These are phyloP conservation scores for Brachypodius melanocephalos DNA, from an alignment of 2,113 vertebrate species.

Conservation along the genomic window DNA sequence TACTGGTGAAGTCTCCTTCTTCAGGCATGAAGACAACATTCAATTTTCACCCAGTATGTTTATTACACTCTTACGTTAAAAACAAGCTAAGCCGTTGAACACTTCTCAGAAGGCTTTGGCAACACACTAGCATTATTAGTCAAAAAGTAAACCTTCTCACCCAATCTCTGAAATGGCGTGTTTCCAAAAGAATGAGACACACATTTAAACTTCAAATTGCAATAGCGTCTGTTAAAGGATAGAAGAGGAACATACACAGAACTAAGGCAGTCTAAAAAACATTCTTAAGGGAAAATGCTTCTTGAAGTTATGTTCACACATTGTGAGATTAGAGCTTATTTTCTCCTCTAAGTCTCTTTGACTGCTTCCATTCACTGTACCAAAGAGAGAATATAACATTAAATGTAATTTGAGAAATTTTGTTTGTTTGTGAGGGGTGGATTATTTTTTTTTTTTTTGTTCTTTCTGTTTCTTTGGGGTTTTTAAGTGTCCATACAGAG, in stretches of 20 bases:
- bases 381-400: neutral
- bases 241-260: neutral
- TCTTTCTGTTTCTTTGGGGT: neutral
- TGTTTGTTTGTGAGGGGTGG: neutral
- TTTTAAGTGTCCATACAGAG: neutral
- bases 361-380: neutral
- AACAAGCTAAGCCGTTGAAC: neutral
- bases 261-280: neutral
- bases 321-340: neutral
- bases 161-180: neutral
- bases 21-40: neutral
- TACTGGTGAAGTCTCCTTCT: neutral
- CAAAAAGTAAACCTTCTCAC: neutral
- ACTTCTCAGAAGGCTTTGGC: neutral
- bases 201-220: neutral
- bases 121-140: neutral
- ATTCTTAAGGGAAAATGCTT: neutral
- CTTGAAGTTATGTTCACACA: neutral
- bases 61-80: neutral
- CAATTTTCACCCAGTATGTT: neutral
- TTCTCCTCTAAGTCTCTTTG: neutral
- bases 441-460: neutral
- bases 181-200: neutral
- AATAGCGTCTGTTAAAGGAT: neutral
- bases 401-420: neutral